A percentile compares a stretch with the other conserved stretches of the same genome.
phyloP scores from a whole-genome alignment of 2,113 vertebrate species.

The Neotoma lepida region DNA sequence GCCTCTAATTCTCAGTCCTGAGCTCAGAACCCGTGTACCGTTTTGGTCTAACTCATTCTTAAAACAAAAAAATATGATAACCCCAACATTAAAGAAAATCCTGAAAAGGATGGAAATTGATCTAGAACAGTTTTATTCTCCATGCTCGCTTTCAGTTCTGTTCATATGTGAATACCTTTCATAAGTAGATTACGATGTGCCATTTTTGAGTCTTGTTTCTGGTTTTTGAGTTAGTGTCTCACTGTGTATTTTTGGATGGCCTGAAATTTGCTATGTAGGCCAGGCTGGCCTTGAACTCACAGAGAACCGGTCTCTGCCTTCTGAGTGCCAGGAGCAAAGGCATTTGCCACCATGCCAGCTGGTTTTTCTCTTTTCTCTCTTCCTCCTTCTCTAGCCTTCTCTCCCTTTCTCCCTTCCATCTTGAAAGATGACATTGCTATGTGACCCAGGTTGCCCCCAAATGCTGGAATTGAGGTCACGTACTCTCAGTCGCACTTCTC shows the following conservation, averaged over 20 bases:
- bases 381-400: too few relatives aligned
- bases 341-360: not conserved
- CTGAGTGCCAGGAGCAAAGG: too few relatives aligned
- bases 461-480: not conserved
- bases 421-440: not conserved
- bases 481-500: not conserved
- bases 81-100: not conserved
- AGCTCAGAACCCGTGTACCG: not conserved
- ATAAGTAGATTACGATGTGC: not conserved
- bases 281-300: not conserved
- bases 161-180: not conserved
- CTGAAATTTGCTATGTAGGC: not conserved
- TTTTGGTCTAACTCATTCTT: constrained; percentile 26
- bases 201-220: not conserved
- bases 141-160: not conserved
- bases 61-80: constrained; percentile 17
- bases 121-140: constrained; percentile 37
- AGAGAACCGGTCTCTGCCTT: not conserved
- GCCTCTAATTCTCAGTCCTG: not conserved
- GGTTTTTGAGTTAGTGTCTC: not conserved
- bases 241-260: not conserved
- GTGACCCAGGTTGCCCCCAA: not conserved
- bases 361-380: not conserved
- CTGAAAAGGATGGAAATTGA: not conserved
- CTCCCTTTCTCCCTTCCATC: not conserved